Evolutionary conservation across 2,888 invertebrate species (phyloP).

Genomic region (Athalia cordata): DNA sequence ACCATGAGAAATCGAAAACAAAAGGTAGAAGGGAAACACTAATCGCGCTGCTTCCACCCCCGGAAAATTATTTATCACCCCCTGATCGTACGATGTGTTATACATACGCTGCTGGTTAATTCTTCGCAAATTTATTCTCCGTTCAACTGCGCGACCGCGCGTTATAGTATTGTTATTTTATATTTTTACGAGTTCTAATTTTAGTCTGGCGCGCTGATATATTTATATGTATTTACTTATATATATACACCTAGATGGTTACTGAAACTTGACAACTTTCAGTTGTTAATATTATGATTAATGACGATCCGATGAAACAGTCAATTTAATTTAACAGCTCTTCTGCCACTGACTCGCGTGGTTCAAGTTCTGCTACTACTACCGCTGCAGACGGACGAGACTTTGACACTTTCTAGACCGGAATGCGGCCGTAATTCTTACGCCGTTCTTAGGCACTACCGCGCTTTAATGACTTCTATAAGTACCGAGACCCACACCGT

Average conservation of each 20-base stretch:
- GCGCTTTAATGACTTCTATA: not conserved
- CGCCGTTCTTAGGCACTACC: slow-evolving; percentile 12
- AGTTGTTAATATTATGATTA: slow-evolving; percentile 31
- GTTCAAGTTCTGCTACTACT: too few relatives aligned
- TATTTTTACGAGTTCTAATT: too few relatives aligned
- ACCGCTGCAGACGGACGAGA: slow-evolving; percentile 33
- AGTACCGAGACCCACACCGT: not conserved
- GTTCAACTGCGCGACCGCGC: too few relatives aligned
- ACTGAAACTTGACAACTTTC: slow-evolving; percentile 25
- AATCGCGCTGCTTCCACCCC: not conserved
- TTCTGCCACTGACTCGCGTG: not conserved
- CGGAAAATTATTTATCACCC: not conserved
- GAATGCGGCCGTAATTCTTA: slow-evolving; percentile 39
- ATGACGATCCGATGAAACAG: slow-evolving; percentile 39
- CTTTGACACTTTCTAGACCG: slow-evolving; percentile 41
- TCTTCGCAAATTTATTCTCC: too few relatives aligned
- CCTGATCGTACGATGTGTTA: too few relatives aligned
- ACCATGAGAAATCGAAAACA: slow-evolving; percentile 7
- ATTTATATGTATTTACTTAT: too few relatives aligned
- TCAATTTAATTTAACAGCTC: slow-evolving; percentile 38
- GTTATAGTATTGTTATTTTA: too few relatives aligned
- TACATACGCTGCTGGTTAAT: too few relatives aligned
- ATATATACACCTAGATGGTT: not conserved
- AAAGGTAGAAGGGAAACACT: not conserved
- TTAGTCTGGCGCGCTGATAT: too few relatives aligned